Evolutionary conservation across 1,140 invertebrate species (phyloP), one percentile per base, ranked within the genome.

Genomic region (Rhizoglyphus robini): DNA sequence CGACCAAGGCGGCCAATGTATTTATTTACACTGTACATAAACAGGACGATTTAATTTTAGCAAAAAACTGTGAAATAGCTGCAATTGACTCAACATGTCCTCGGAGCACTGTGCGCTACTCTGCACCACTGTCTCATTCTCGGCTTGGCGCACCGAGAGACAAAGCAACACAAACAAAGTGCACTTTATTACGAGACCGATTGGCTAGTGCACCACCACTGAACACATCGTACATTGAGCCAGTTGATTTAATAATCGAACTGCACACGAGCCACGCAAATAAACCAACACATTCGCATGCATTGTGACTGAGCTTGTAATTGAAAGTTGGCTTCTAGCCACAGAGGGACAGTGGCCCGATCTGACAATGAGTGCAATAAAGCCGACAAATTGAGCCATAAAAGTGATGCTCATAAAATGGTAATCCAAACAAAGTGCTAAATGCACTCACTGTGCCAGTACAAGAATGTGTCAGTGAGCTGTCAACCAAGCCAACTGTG

Each of bases 41-140:
- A n/a, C n/a, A n/a, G n/a, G n/a, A n/a, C n/a, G 51, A 54, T 54
- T 54, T 54, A 54, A 54, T 54, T 54, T 54, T 54, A 54, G 51
- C 51, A 54, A 54, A 54, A 54, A 54, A 54, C 51, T 54, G 51
- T 54, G 51, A 54, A 54, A 54, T 54, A 54, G 51, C 8, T 32
- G 23, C 8, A 54, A 11, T 54, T 8, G 23, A 23, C 8, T 25
- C 8, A 54, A 54, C 51, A 54, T 41, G 18, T 8, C 18, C n/a
- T n/a, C n/a, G n/a, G n/a, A n/a, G n/a, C n/a, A n/a, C n/a, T n/a
- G n/a, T n/a, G n/a, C n/a, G n/a, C n/a, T n/a, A n/a, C n/a, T n/a
- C n/a, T n/a, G n/a, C n/a, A n/a, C n/a, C n/a, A n/a, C n/a, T n/a
- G n/a, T n/a, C n/a, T n/a, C 36, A 41, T 41, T 41, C 36, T 41